These are phyloP conservation scores for Aphyosemion australe DNA, from an alignment of 2,113 vertebrate genomes.

Conservation along the genomic window DNA sequence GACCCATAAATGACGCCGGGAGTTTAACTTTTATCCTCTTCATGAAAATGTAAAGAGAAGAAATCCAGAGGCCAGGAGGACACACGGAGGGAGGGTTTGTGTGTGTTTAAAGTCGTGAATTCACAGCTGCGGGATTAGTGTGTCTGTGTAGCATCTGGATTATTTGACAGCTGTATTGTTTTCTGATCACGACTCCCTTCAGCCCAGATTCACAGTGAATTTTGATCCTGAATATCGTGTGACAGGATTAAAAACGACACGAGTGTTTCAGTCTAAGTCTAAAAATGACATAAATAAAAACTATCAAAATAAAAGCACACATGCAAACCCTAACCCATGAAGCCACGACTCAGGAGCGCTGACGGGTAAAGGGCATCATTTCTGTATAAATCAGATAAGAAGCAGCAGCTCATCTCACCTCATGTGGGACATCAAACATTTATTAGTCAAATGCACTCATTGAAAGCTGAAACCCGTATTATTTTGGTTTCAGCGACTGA, in stretches of 20 bases:
- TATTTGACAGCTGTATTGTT: slow-evolving; percentile 23
- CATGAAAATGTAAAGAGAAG: not conserved
- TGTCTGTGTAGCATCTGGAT: slow-evolving; percentile 22
- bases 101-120: slow-evolving; percentile 6
- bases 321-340: not conserved
- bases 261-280: not conserved
- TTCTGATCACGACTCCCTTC: slow-evolving; percentile 1
- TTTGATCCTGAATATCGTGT: not conserved
- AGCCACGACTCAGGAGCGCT: too few species aligned
- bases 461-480: too few species aligned
- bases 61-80: not conserved
- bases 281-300: not conserved
- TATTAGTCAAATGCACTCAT: too few species aligned
- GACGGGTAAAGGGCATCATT: too few species aligned
- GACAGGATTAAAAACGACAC: not conserved
- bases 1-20: too few species aligned
- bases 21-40: too few species aligned
- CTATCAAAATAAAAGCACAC: not conserved
- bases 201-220: not conserved
- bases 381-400: too few species aligned
- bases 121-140: slow-evolving; percentile 9
- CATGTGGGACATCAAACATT: too few species aligned
- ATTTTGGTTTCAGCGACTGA: too few species aligned
- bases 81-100: not conserved
- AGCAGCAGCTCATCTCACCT: too few species aligned